Conservation (phyloP, 2,797 vertebrate species). For the Lagorchestes hirsutus region DNA sequence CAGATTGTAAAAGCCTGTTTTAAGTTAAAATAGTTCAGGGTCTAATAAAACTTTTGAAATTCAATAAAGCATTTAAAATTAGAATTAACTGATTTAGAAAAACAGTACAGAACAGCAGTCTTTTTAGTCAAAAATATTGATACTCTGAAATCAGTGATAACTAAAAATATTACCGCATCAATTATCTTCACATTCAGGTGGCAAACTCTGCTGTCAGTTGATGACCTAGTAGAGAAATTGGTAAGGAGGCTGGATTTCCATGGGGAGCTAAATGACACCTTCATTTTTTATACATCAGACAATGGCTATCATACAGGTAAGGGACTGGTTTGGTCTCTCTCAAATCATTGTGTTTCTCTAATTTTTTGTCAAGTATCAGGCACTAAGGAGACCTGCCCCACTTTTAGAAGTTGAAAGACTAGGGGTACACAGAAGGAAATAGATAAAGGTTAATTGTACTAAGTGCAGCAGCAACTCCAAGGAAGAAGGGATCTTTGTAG, state of each 20-base stretch:
- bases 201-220: conserved; percentile 97
- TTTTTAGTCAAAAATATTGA: background rate
- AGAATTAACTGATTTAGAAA: background rate
- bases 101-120: background rate
- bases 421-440: background rate
- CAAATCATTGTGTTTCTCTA: background rate
- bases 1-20: background rate
- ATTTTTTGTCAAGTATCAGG: background rate
- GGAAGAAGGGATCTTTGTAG: background rate
- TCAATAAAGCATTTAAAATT: background rate
- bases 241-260: conserved; percentile 91
- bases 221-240: conserved; percentile 96
- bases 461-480: background rate
- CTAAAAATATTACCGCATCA: background rate
- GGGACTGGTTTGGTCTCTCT: background rate
- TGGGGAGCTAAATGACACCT: conserved; percentile 94
- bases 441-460: background rate
- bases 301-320: conserved; percentile 98
- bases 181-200: conserved; percentile 87
- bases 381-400: background rate
- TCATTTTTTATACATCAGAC: conserved; percentile 97
- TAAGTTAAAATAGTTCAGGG: background rate
- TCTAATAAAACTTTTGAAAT: background rate
- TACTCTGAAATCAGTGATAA: background rate
- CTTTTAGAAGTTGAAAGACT: background rate